Evolutionary conservation across 1,140 invertebrate genomes (phyloP).

Genomic region (Platyscapa corneri): DNA sequence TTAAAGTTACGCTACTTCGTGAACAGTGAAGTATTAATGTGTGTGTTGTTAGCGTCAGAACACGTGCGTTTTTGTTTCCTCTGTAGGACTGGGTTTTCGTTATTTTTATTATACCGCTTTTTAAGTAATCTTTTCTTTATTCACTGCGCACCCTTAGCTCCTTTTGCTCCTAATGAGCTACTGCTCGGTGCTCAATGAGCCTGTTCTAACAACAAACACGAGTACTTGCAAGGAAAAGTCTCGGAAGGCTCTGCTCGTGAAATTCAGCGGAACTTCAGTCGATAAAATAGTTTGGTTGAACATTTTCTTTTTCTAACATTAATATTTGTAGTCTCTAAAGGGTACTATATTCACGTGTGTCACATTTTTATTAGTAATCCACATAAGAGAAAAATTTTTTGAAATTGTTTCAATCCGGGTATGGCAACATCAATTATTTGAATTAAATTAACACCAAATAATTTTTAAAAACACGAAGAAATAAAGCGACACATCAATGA

Average conservation of each 20-base stretch:
- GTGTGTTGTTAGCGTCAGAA: neutral
- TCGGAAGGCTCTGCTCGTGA: neutral
- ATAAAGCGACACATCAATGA: no score
- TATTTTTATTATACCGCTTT: neutral
- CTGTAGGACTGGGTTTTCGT: neutral
- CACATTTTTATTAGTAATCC: neutral
- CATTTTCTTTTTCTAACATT: neutral
- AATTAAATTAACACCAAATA: neutral
- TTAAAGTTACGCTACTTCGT: neutral
- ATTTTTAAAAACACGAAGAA: neutral
- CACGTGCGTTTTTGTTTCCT: neutral
- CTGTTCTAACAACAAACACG: neutral
- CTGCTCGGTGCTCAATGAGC: neutral
- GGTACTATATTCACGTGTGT: neutral
- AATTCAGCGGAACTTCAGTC: neutral
- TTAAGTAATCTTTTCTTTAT: neutral
- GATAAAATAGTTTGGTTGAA: slow-evolving; percentile 3
- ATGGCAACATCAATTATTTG: neutral
- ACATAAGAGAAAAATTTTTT: neutral
- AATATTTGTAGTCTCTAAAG: neutral
- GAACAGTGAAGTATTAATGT: neutral
- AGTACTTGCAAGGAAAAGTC: neutral
- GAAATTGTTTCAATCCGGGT: neutral
- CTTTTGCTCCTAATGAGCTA: slow-evolving; percentile 28
- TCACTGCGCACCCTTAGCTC: neutral